These are phyloP conservation scores for Mus caroli DNA, from an alignment of 2,797 vertebrate genomes.

Conservation along the genomic window DNA sequence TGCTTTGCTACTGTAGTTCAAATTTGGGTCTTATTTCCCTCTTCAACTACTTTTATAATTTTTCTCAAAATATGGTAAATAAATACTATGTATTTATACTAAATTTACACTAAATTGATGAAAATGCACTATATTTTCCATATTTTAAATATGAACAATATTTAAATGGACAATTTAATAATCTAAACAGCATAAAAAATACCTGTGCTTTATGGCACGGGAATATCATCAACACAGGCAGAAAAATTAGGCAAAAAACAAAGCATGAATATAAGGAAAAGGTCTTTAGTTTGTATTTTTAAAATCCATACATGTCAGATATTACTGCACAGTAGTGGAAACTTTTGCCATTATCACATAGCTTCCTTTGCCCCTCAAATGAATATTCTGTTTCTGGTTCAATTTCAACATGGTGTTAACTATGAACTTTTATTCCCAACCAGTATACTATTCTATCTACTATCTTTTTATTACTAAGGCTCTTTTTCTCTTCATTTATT, in stretches of 20 bases:
- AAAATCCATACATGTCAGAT: not conserved
- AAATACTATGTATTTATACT: conserved; percentile 2
- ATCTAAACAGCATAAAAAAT: conserved; percentile 44
- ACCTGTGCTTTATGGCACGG: not conserved
- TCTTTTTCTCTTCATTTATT: conserved; percentile 42
- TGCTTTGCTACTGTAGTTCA: conserved; percentile 59
- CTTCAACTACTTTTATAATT: conserved; percentile 29
- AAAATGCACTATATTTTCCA: not conserved
- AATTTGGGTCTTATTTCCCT: conserved; percentile 39
- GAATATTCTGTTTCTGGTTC: conserved; percentile 31
- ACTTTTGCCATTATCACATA: conserved; percentile 40
- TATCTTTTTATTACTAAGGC: not conserved
- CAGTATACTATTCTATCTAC: not conserved
- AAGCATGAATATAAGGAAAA: not conserved
- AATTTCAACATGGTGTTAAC: conserved; percentile 65
- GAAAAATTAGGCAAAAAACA: conserved; percentile 45
- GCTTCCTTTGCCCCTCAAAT: conserved; percentile 20
- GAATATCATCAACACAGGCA: conserved; percentile 25
- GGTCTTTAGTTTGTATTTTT: conserved; percentile 21
- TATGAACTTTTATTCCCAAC: conserved; percentile 51
- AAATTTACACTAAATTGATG: conserved; percentile 30
- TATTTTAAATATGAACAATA: conserved; percentile 55
- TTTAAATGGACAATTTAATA: conserved; percentile 58
- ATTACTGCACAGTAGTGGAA: not conserved
- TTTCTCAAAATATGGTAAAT: conserved; percentile 38